A percentile compares a stretch with the other conserved stretches of the same genome.
Conservation (phyloP, 2,797 vertebrate species). For the Lepus townsendii region DNA sequence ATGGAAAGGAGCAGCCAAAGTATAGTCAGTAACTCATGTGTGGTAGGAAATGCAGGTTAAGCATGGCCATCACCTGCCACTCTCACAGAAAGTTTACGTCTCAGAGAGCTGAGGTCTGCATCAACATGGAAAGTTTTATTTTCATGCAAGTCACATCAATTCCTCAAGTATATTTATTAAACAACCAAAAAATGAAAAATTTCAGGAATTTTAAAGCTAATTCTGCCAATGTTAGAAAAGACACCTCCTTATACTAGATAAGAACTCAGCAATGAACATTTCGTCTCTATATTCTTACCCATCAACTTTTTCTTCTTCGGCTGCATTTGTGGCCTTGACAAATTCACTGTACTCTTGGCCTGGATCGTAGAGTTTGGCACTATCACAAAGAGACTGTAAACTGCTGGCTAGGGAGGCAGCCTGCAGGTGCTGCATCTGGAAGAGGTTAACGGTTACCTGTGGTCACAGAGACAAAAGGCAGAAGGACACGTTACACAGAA, state of each 20-base stretch:
- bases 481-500: slow-evolving; percentile 6
- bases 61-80: background rate
- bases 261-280: slow-evolving; percentile 8
- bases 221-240: slow-evolving; percentile 12
- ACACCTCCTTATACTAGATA: background rate
- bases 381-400: slow-evolving; percentile 96
- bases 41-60: background rate
- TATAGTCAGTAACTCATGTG: slow-evolving; percentile 1
- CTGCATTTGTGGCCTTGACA: slow-evolving; percentile 91
- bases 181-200: slow-evolving; percentile 33
- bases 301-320: slow-evolving; percentile 89
- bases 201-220: slow-evolving; percentile 30
- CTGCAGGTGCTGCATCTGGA: slow-evolving; percentile 97
- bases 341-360: slow-evolving; percentile 96
- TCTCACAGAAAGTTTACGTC: slow-evolving; percentile 11
- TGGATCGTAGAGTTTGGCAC: slow-evolving; percentile 96
- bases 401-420: slow-evolving; percentile 95
- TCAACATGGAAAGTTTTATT: slow-evolving; percentile 46
- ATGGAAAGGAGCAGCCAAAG: slow-evolving; percentile 23
- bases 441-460: slow-evolving; percentile 98
- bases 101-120: slow-evolving; percentile 39
- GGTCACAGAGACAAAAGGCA: slow-evolving; percentile 65
- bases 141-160: background rate
- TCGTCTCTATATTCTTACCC: slow-evolving; percentile 86
- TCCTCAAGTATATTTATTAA: slow-evolving; percentile 5